A percentile compares a stretch with the other conserved stretches of the same genome.
phyloP scores from a whole-genome alignment of 2,113 vertebrate genomes.

The Centropus bengalensis region DNA sequence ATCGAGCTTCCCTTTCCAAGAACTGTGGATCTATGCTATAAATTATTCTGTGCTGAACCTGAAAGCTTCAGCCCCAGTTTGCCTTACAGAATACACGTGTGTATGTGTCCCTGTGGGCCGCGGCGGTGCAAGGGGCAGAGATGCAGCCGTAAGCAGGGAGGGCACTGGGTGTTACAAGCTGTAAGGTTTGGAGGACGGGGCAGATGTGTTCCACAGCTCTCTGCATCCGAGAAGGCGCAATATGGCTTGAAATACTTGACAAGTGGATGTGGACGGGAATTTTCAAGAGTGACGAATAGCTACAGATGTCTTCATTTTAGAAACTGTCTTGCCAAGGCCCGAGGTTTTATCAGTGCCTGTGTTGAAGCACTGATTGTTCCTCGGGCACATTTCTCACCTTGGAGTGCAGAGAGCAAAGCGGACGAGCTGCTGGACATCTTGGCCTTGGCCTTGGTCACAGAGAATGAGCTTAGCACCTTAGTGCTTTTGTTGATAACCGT shows the following conservation, averaged over 20 bases:
- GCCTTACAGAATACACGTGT: fast-evolving
- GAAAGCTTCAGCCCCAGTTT: background rate
- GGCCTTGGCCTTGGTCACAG: background rate
- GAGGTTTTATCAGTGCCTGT: background rate
- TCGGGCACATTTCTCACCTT: background rate
- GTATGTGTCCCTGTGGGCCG: background rate
- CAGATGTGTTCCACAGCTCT: background rate
- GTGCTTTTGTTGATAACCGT: too few species aligned
- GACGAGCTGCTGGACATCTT: background rate
- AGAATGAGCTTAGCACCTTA: background rate
- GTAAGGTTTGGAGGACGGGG: background rate
- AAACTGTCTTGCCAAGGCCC: background rate
- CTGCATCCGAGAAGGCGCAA: fast-evolving
- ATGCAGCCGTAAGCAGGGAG: background rate
- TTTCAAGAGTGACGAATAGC: background rate
- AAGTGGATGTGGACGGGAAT: background rate
- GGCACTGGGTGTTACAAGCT: fast-evolving
- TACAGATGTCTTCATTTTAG: background rate
- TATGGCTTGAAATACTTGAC: background rate
- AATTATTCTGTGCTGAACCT: background rate
- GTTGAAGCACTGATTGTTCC: background rate
- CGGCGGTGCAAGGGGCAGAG: background rate
- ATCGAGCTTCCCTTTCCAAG: background rate
- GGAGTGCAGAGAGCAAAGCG: background rate
- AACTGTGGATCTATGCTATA: background rate